Percentiles rank a stretch among this genome's conserved stretches.
These are phyloP conservation scores for Notocelia uddmanniana DNA, from an alignment of 2,888 invertebrate genomes.

Conservation along the genomic window DNA sequence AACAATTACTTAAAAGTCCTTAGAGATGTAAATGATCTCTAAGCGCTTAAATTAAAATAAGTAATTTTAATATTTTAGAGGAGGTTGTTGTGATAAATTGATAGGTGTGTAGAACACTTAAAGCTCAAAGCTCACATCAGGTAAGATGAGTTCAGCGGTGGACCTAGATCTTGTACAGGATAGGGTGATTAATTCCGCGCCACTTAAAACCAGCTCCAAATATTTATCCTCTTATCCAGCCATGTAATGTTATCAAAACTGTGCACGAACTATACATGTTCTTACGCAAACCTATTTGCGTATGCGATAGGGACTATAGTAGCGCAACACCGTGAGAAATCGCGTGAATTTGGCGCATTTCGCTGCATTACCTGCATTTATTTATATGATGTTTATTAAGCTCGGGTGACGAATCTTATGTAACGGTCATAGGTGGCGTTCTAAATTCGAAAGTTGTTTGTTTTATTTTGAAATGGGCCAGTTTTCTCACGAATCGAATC, in stretches of 20 bases:
- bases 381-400: slow-evolving; percentile 20
- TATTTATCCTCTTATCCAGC: too few relatives aligned
- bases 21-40: too few relatives aligned
- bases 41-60: too few relatives aligned
- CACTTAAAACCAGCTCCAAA: too few relatives aligned
- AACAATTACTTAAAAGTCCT: too few relatives aligned
- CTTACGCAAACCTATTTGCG: slow-evolving; percentile 18
- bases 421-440: slow-evolving; percentile 6
- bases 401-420: slow-evolving; percentile 26
- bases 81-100: too few relatives aligned
- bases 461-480: background rate
- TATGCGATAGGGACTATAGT: slow-evolving; percentile 15
- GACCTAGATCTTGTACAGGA: too few relatives aligned
- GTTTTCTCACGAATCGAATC: background rate
- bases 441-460: background rate
- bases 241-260: background rate
- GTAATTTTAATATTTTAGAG: too few relatives aligned
- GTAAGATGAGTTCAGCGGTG: too few relatives aligned
- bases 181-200: too few relatives aligned
- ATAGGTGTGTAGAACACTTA: too few relatives aligned
- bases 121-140: too few relatives aligned
- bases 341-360: slow-evolving; percentile 7
- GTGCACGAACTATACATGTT: background rate
- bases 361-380: slow-evolving; percentile 23
- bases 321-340: slow-evolving; percentile 29